phyloP scores from a whole-genome alignment of 2,888 invertebrate species.

The Callosobruchus maculatus region DNA sequence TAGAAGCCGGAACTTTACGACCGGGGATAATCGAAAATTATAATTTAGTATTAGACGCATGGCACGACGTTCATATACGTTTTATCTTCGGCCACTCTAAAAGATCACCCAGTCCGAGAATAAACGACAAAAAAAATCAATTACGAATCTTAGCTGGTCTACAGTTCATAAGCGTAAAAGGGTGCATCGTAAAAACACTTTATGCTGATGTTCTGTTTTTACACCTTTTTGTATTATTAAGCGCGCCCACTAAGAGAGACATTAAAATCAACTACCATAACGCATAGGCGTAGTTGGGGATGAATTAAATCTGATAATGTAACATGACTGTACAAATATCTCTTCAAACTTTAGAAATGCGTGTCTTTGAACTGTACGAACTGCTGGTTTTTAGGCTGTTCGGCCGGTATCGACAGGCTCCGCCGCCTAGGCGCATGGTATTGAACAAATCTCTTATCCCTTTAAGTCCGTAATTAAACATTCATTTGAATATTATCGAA shows the following conservation, averaged over 20 bases:
- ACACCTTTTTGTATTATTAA: neutral
- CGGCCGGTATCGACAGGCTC: too few species aligned
- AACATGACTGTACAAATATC: too few species aligned
- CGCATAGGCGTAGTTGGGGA: neutral
- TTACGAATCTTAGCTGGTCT: neutral
- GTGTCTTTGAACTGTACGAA: too few species aligned
- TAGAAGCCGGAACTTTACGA: slow-evolving; percentile 6
- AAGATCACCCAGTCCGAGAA: neutral
- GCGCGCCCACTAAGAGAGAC: neutral
- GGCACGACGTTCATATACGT: neutral
- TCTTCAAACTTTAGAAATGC: too few species aligned
- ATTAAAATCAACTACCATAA: neutral
- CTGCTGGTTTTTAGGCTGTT: too few species aligned
- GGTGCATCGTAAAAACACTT: neutral
- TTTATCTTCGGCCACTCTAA: neutral
- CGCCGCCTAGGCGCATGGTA: too few species aligned
- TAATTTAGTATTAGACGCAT: slow-evolving; percentile 5
- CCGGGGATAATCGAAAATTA: slow-evolving; percentile 11
- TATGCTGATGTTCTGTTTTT: neutral
- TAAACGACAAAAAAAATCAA: neutral
- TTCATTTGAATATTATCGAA: too few species aligned
- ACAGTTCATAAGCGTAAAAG: neutral
- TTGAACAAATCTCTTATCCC: too few species aligned
- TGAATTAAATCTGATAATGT: too few species aligned
- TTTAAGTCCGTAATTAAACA: too few species aligned